Conservation (phyloP, 2,113 vertebrate species). For the Elaphurus davidianus region DNA sequence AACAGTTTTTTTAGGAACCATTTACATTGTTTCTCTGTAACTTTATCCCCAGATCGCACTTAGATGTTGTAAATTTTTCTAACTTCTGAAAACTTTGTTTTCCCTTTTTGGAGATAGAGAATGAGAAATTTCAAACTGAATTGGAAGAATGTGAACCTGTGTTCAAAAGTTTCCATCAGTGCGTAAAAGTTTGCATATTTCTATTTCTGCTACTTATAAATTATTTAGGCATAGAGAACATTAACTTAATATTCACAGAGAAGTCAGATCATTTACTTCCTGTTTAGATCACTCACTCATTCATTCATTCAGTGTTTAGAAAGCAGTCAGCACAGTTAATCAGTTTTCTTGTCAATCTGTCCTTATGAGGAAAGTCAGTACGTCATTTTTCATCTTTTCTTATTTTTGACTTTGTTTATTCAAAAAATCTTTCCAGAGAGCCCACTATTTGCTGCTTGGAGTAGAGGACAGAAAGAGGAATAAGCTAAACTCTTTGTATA, state of each 20-base stretch:
- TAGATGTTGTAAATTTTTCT: neutral
- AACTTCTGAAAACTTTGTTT: neutral
- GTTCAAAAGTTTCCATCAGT: neutral
- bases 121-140: neutral
- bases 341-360: neutral
- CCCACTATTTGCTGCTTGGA: neutral
- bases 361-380: neutral
- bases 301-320: constrained; percentile 22
- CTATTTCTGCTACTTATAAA: neutral
- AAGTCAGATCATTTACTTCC: neutral
- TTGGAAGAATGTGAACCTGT: neutral
- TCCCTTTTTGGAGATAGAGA: neutral
- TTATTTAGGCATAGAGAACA: neutral
- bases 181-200: neutral
- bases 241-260: neutral
- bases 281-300: neutral
- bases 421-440: neutral
- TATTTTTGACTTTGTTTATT: constrained; percentile 21
- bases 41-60: neutral
- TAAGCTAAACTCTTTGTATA: neutral
- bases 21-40: neutral
- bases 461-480: neutral
- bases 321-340: neutral
- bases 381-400: neutral
- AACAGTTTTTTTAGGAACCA: neutral